Evolutionary conservation across 2,113 vertebrate genomes (phyloP), one percentile per base, ranked within the genome.

Genomic region (Lathamus discolor): DNA sequence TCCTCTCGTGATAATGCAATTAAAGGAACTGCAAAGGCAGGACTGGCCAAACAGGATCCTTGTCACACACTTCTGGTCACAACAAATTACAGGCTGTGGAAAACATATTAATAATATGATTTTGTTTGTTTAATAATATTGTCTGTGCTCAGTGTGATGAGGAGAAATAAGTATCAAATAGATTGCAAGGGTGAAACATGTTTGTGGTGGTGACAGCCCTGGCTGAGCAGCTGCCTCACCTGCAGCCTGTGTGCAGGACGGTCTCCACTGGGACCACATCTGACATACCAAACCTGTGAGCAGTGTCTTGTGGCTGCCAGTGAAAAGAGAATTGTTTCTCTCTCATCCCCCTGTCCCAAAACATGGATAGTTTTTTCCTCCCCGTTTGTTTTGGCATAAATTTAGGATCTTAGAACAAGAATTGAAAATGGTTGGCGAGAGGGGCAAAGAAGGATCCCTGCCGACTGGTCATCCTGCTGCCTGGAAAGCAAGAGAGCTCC

Each of bases 221-320:
- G 74, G 29, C 57, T 87, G 62, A 69, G 33, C 72, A 88, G 75
- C 44, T 70, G 63, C 66, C 69, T 95, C 92, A 93, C 94, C 90
- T 95, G 82, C 79, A 82, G 52, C 48, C 74, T 80, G 18, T 66
- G 43, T 43, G 62, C 82, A 73, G 63, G 61, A 24, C 12, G 0
- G 13, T 54, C 67, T 62, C 84, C 6, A 8, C 54, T 74, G 87
- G 84, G 89, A 81, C 73, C 48, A 6, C 1, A 13, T 63, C 52
- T 90, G 81, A 86, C 76, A 85, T 91, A 80, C 89, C 91, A 92
- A 84, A 75, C 73, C 62, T 49, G 23, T 92, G 54, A 97, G 35
- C 46, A 83, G 35, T 41, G 64, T 72, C 74, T 41, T 3, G 19
- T 35, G 52, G 25, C 82, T 96, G 92, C 93, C 86, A 95, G 57